phyloP scores from a whole-genome alignment of 2,888 invertebrate genomes.

The Apoda limacodes region DNA sequence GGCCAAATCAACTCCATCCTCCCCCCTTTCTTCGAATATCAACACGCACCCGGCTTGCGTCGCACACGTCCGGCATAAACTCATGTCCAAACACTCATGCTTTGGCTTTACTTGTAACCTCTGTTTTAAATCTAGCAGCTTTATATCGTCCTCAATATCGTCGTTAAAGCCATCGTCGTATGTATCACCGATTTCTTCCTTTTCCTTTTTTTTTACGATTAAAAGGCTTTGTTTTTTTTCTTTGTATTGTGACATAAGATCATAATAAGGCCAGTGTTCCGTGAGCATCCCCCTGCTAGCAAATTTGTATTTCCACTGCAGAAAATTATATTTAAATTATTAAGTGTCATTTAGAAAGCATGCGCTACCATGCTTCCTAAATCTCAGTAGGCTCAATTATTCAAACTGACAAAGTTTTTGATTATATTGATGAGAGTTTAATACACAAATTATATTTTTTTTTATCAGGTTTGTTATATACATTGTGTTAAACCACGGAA shows the following conservation, averaged over 20 bases:
- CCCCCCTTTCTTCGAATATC: slow-evolving; percentile 38
- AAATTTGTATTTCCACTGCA: slow-evolving; percentile 59
- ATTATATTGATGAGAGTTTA: too few species aligned
- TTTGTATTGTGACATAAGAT: slow-evolving; percentile 39
- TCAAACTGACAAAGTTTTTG: too few species aligned
- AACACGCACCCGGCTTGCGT: slow-evolving; percentile 37
- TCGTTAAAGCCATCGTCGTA: slow-evolving; percentile 28
- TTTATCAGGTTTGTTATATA: too few species aligned
- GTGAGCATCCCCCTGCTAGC: slow-evolving; percentile 50
- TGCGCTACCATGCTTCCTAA: too few species aligned
- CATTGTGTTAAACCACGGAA: too few species aligned
- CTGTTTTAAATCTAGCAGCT: slow-evolving; percentile 48
- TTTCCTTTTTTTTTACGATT: slow-evolving; percentile 3
- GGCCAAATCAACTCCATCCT: slow-evolving; percentile 39
- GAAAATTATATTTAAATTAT: too few species aligned
- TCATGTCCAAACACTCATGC: slow-evolving; percentile 26
- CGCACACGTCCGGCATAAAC: slow-evolving; percentile 43
- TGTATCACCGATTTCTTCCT: slow-evolving; percentile 7
- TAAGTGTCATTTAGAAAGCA: too few species aligned
- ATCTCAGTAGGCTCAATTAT: too few species aligned
- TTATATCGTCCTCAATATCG: slow-evolving; percentile 53
- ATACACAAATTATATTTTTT: too few species aligned
- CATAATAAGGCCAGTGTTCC: slow-evolving; percentile 57
- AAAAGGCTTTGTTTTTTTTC: slow-evolving; percentile 25
- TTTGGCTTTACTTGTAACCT: slow-evolving; percentile 38